A percentile compares a stretch with the other conserved stretches of the same genome.
Evolutionary conservation across 2,113 vertebrate genomes (phyloP).

Genomic region (Cebus imitator): DNA sequence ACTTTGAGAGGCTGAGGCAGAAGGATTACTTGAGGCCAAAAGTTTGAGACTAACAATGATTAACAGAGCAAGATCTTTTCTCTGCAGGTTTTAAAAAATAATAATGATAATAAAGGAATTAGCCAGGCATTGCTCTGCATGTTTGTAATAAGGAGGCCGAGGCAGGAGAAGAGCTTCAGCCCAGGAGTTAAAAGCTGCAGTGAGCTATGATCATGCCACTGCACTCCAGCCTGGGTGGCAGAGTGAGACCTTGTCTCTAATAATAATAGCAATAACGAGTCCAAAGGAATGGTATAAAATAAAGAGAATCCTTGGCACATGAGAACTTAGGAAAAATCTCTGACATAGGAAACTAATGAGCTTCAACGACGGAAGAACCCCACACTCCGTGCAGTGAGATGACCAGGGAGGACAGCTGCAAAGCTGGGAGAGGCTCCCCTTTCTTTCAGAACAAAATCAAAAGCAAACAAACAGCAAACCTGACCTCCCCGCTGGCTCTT

Average conservation of each 20-base stretch:
- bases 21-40: no score
- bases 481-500: neutral
- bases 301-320: neutral
- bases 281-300: neutral
- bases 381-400: neutral
- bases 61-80: no score
- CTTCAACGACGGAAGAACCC: neutral
- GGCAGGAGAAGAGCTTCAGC: no score
- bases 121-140: no score
- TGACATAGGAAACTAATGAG: neutral
- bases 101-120: no score
- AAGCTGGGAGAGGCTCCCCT: neutral
- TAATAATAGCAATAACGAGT: neutral
- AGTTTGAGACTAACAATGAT: no score
- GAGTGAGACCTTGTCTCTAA: no score
- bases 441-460: neutral
- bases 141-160: no score
- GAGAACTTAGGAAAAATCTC: neutral
- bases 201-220: no score
- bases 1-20: no score
- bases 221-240: no score
- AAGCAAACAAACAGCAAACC: neutral
- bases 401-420: neutral
- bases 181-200: no score
- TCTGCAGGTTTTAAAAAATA: accelerated